Base-by-base conservation (phyloP, 2,113 vertebrate species). In the Gavia stellata region DNA sequence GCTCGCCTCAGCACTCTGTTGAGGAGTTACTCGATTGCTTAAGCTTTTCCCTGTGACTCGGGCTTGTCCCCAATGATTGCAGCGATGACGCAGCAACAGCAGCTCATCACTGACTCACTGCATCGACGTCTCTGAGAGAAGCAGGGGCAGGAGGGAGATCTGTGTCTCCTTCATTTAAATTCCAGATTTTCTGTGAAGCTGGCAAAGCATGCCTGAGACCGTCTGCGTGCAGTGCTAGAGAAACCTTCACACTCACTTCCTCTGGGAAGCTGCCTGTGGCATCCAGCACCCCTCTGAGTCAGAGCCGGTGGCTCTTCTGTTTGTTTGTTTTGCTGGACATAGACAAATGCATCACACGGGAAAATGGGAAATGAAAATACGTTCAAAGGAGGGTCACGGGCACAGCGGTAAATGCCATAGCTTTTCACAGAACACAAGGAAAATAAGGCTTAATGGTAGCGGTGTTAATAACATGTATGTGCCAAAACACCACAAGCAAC, bases 21-120 rank as follows among this genome's bases (percentile, higher is more conserved):
- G 45, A 83, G 92, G 90, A 73, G 29, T 12, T 44, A 45, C 75
- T 88, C 4, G 1, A 44, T 26, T 62, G 70, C 45, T 95, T 70
- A 55, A 86, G 29, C 74, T 59, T 91, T 91, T 95, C 71, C 53
- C 56, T 55, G 71, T 91, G 92, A 40, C 78, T 96, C 0, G 58
- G 52, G 52, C 58, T 87, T 77, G 55, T 96, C 89, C 62, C 84
- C 17, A 15, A 3, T 74, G 96, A 86, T 38, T 94, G 59, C 50
- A 83, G 63, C 0, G 21, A 62, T 96, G 96, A 97, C 1, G 17
- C 93, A 90, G 91, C 89, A 56, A 28, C 15, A 56, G 65, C 61
- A 61, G 63, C 89, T 96, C 93, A 95, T 77, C 91, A 34, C 78
- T 97, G 97, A 97, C 86, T 97, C 97, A 97, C 53, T 62, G 52